Evolutionary conservation across 2,113 vertebrate species (phyloP).

Genomic region (Gobio gobio): DNA sequence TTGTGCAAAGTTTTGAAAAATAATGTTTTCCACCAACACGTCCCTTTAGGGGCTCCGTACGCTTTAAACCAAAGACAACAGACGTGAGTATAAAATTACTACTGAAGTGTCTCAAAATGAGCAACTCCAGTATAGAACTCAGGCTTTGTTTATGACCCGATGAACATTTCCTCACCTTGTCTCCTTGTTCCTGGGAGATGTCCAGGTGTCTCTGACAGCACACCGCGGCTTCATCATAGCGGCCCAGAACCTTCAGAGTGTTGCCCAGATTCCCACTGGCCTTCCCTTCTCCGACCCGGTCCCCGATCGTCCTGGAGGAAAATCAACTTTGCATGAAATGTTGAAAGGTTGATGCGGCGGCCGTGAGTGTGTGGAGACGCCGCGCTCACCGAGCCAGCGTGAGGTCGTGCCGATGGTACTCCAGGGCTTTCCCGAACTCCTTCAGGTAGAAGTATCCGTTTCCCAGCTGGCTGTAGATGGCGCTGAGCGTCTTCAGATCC

Average conservation of each 20-base stretch:
- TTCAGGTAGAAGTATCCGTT: constrained; percentile 98
- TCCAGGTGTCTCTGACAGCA: constrained; percentile 97
- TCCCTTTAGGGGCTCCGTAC: too few relatives aligned
- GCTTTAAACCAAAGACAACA: too few relatives aligned
- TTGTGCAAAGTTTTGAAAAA: too few relatives aligned
- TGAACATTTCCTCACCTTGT: constrained; percentile 82
- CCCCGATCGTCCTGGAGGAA: constrained; percentile 87
- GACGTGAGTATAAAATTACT: too few relatives aligned
- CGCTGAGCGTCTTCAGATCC: constrained; percentile 95
- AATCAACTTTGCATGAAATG: background rate
- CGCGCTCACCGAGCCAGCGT: constrained; percentile 87
- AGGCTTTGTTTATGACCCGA: background rate
- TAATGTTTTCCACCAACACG: too few relatives aligned
- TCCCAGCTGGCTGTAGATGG: constrained; percentile 98
- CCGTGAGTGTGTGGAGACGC: background rate
- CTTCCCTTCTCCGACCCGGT: constrained; percentile 94
- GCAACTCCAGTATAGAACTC: too few relatives aligned
- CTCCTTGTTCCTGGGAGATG: constrained; percentile 93
- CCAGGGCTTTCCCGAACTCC: constrained; percentile 90
- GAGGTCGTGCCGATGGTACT: constrained; percentile 93
- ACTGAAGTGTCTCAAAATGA: too few relatives aligned
- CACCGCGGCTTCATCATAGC: constrained; percentile 90
- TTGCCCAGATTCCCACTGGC: constrained; percentile 97
- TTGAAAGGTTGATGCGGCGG: too few relatives aligned
- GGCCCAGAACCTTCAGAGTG: constrained; percentile 91